Evolutionary conservation across 2,888 invertebrate species (phyloP).

Genomic region (Beris morrisii): DNA sequence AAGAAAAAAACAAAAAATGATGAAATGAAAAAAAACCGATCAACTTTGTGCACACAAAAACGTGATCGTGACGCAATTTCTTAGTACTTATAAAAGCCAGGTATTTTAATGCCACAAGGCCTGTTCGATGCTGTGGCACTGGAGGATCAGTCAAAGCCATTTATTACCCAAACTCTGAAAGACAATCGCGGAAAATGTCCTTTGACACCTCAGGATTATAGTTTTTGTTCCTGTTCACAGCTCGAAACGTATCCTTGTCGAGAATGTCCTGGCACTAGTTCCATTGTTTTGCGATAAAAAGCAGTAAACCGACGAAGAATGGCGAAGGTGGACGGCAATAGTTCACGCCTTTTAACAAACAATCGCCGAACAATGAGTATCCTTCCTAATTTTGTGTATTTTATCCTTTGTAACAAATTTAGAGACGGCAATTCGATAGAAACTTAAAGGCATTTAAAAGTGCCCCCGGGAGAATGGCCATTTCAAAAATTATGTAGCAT

Average conservation of each 20-base stretch:
- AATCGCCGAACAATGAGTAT: slow-evolving; percentile 34
- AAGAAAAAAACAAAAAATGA: too few species aligned
- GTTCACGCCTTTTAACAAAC: slow-evolving; percentile 40
- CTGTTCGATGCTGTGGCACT: neutral
- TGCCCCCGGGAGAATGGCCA: slow-evolving; percentile 14
- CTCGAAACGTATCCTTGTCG: slow-evolving; percentile 8
- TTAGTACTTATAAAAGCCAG: neutral
- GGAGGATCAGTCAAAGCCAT: neutral
- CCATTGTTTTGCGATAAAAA: slow-evolving; percentile 28
- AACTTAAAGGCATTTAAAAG: slow-evolving; percentile 39
- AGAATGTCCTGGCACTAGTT: neutral
- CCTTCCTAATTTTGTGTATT: slow-evolving; percentile 39
- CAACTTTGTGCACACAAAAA: neutral
- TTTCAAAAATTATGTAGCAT: slow-evolving; percentile 26
- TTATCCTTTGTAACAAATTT: slow-evolving; percentile 29
- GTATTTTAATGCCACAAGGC: slow-evolving; percentile 14
- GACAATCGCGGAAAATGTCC: slow-evolving; percentile 27
- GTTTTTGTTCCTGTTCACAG: slow-evolving; percentile 3
- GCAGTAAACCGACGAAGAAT: slow-evolving; percentile 30
- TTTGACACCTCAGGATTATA: slow-evolving; percentile 37
- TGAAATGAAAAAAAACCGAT: neutral
- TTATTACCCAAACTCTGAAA: neutral
- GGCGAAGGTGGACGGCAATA: slow-evolving; percentile 33
- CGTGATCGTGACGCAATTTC: slow-evolving; percentile 26
- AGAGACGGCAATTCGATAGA: slow-evolving; percentile 35